Evolutionary conservation across 2,888 invertebrate genomes (phyloP), one percentile per base, ranked within the genome.

Genomic region (Eupithecia pulchellata): DNA sequence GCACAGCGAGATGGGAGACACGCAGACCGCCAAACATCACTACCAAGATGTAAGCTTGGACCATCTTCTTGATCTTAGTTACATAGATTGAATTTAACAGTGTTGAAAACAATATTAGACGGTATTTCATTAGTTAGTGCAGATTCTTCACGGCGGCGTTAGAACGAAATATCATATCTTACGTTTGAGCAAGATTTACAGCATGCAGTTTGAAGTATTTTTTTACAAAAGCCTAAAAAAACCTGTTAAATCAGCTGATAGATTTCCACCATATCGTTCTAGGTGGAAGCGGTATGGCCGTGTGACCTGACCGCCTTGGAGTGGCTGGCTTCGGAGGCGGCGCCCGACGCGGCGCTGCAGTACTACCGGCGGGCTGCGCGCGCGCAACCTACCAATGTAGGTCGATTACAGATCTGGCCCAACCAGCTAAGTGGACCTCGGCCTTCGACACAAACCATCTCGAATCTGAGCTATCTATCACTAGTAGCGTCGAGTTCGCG

Each of bases 1-100:
- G 82, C 98, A 98, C 86, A 98, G 98, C 82, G 96, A 96, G 72
- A 96, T 97, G 82, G 98, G 98, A 2, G 99, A 99, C 90, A 97
- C 98, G 42, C 89, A 89, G 66, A 87, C 91, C 17, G 94, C 94
- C 64, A 93, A 91, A 75, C 94, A 94, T 74, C 93, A 94, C 74
- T 94, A 93, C 72, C 91, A 92, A 78, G 94, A 94, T 71, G 94
- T 94, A 75, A 87, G n/a, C n/a, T n/a, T n/a, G n/a, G n/a, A n/a
- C n/a, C n/a, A n/a, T n/a, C n/a, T n/a, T n/a, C n/a, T n/a, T n/a
- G n/a, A n/a, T n/a, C n/a, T n/a, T n/a, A n/a, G n/a, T n/a, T n/a
- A n/a, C n/a, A n/a, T n/a, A n/a, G n/a, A n/a, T n/a, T n/a, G n/a
- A n/a, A n/a, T n/a, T n/a, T n/a, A n/a, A n/a, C n/a, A n/a, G n/a